Evolutionary conservation across 2,888 invertebrate genomes (phyloP), one percentile per base, ranked within the genome.

Genomic region (Tiphia femorata): DNA sequence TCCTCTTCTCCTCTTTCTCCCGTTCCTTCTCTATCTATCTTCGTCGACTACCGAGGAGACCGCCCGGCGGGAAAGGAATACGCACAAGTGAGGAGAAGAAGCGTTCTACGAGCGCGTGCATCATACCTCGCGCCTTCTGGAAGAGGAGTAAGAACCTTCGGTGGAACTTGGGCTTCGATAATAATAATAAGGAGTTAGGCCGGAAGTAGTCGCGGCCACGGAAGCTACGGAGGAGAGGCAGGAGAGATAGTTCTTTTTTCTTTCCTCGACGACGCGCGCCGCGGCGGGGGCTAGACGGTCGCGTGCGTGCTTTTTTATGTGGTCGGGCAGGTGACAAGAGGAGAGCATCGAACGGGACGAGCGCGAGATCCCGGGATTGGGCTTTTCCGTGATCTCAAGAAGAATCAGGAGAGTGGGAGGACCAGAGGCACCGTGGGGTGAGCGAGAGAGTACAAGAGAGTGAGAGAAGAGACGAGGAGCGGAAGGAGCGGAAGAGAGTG

Each of bases 261-360:
- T n/a, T n/a, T n/a, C n/a, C n/a, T 27, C 42, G 49, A 30, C 16
- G 53, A 50, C 56, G 50, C 53, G 29, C 53, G 40, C 53, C 47
- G 38, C 40, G 8, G 6, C 17, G 29, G 37, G n/a, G n/a, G n/a
- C n/a, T n/a, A 41, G 29, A 38, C 42, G 33, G 25, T 56, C 54
- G 44, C 41, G 19, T 40, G 38, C 49, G 47, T 48, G 29, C 37
- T 19, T 10, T 56, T 61, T 59, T 61, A 67, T 67, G 67, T 69
- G 63, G 56, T 48, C 58, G 58, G 44, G 43, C 66, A 72, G 75
- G 70, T 73, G 77, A 73, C 68, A 67, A 61, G 25, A 38, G 49
- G 43, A 54, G 35, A 4, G 21, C 19, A 38, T 29, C 10, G 20
- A 25, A 21, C 30, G 43, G 46, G 29, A 37, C 25, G 54, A 21